These are phyloP conservation scores for Ericerus pela DNA, from an alignment of 1,140 invertebrate genomes.

Conservation along the genomic window DNA sequence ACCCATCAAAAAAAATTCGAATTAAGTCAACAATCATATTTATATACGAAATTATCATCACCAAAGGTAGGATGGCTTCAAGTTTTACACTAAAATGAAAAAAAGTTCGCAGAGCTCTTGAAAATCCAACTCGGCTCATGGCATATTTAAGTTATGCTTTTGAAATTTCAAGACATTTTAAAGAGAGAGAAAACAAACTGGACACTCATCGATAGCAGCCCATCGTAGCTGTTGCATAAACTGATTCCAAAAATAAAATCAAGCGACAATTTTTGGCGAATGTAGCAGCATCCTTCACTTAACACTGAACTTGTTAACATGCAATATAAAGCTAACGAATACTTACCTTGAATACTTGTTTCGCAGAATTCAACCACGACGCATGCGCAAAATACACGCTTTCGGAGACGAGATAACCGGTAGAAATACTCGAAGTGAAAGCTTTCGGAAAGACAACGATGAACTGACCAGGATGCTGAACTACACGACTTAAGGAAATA, in stretches of 20 bases:
- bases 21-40: too few species aligned
- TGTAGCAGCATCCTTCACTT: neutral
- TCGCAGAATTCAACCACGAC: slow-evolving; percentile 60
- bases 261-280: neutral
- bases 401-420: slow-evolving; percentile 80
- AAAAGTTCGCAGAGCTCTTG: too few species aligned
- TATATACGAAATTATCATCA: too few species aligned
- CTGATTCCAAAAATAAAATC: neutral
- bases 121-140: too few species aligned
- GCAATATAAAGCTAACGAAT: neutral
- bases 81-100: too few species aligned
- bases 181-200: too few species aligned
- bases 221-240: neutral
- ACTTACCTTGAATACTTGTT: slow-evolving; percentile 54
- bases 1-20: too few species aligned
- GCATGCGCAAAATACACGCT: slow-evolving; percentile 83
- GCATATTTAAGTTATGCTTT: too few species aligned
- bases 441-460: slow-evolving; percentile 80
- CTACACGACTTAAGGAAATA: slow-evolving; percentile 59
- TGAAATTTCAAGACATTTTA: too few species aligned
- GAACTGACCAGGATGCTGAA: slow-evolving; percentile 79
- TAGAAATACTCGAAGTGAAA: slow-evolving; percentile 77
- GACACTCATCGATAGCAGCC: neutral
- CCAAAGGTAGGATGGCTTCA: too few species aligned
- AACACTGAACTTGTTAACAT: neutral